Conservation (phyloP, 2,888 invertebrate genomes). For the Cephus nigrinus region DNA sequence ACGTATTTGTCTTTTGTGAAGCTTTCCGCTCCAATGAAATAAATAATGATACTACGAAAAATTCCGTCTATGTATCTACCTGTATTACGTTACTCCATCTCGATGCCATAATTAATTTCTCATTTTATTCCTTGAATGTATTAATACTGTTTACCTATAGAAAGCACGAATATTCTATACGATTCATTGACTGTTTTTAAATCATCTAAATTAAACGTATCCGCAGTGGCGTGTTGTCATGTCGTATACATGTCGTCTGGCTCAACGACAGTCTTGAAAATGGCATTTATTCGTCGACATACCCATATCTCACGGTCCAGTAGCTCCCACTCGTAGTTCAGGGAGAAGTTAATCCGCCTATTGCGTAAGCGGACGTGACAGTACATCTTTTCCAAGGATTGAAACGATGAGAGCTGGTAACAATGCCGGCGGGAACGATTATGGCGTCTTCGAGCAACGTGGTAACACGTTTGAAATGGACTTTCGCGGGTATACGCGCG, state of each 20-base stretch:
- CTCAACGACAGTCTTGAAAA: neutral
- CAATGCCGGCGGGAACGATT: neutral
- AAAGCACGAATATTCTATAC: no score
- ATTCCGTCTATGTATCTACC: no score
- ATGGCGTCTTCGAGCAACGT: neutral
- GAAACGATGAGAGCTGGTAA: neutral
- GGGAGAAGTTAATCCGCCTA: conserved; percentile 39
- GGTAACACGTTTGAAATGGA: neutral
- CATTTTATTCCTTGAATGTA: no score
- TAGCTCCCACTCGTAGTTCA: conserved; percentile 53
- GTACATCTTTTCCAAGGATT: conserved; percentile 12
- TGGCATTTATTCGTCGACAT: conserved; percentile 30
- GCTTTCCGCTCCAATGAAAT: no score
- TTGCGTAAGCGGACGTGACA: conserved; percentile 35
- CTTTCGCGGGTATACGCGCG: neutral
- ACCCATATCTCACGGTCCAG: conserved; percentile 56
- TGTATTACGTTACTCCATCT: no score
- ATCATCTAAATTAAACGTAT: no score
- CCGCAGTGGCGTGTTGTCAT: conserved; percentile 4
- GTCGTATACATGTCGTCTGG: conserved; percentile 6
- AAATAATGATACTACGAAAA: no score
- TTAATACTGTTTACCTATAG: no score
- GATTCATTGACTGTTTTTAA: no score
- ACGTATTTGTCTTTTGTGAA: no score
- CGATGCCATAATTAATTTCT: no score